Conservation (phyloP, 2,113 vertebrate species). For the Campylomormyrus tamandua region DNA sequence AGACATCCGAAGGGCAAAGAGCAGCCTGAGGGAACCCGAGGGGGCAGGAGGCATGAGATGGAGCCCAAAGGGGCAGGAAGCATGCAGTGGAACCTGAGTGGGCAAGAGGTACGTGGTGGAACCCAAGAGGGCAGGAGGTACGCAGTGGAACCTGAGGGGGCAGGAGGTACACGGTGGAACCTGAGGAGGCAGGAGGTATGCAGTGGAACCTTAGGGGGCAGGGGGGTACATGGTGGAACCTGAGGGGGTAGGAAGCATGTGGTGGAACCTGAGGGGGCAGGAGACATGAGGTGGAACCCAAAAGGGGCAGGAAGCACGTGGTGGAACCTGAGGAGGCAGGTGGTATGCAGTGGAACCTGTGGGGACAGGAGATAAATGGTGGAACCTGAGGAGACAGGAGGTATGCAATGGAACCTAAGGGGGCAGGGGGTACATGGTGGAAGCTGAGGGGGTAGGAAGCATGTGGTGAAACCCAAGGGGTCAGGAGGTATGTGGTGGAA, state of each 20-base stretch:
- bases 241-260: neutral
- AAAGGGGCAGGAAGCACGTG: too few relatives aligned
- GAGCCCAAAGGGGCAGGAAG: neutral
- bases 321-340: too few relatives aligned
- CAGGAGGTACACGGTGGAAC: neutral
- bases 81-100: neutral
- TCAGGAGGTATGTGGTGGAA: too few relatives aligned
- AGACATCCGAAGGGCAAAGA: slow-evolving; percentile 41
- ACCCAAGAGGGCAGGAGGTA: too few relatives aligned
- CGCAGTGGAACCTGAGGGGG: too few relatives aligned
- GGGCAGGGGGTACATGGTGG: too few relatives aligned
- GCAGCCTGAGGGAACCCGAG: neutral
- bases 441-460: neutral
- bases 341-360: too few relatives aligned
- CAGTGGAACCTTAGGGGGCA: neutral
- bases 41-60: neutral
- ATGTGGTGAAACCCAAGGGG: too few relatives aligned
- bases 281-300: neutral
- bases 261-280: neutral
- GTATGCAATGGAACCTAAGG: too few relatives aligned
- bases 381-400: too few relatives aligned
- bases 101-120: neutral
- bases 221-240: neutral
- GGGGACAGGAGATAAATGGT: too few relatives aligned
- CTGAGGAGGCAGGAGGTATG: neutral